Evolutionary conservation across 2,113 vertebrate genomes (phyloP), one percentile per base, ranked within the genome.

Genomic region (Rhinolophus ferrumequinum): DNA sequence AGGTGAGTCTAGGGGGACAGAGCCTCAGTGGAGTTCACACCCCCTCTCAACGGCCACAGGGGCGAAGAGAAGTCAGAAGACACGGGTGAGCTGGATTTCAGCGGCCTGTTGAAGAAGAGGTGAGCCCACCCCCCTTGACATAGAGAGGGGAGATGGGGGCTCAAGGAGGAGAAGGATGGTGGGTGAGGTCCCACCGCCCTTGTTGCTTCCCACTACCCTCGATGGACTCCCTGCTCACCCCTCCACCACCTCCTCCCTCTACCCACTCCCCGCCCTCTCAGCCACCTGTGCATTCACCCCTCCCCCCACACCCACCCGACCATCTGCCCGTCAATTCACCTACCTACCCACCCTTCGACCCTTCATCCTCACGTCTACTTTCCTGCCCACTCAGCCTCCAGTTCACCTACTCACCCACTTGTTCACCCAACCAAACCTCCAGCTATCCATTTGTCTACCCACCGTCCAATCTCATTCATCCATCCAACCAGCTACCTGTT

Each of bases 41-140:
- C 18, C 2, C 11, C 35, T 80, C 16, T 72, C 75, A 0, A 41
- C n/a, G 88, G 58, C 64, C 19, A 1, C 96, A 99, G 99, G 14
- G 98, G 98, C 3, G 99, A 99, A 1, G 98, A 92, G 56, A 98
- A 97, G 72, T 97, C 98, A 0, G 99, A 99, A 3, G 97, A 98
- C 3, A 98, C 98, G 0, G 99, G 99, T 0, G 99, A 99, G 15
- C 98, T 99, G 64, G 99, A 99, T 96, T 99, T 99, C 98, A 99
- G 99, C 0, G 96, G 97, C 11, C 98, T 99, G 75, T 98, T 99
- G n/a, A 99, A 99, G 96, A 99, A 99, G 98, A 99, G 99, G 99
- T 99, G 95, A 86, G 98, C 7, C 9, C 12, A 1, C 1, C 33
- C 70, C 4, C 0, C 16, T 33, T 12, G 50, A 70, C 30, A 7